Conservation (phyloP, 2,113 vertebrate genomes). For the Entelurus aequoreus region DNA sequence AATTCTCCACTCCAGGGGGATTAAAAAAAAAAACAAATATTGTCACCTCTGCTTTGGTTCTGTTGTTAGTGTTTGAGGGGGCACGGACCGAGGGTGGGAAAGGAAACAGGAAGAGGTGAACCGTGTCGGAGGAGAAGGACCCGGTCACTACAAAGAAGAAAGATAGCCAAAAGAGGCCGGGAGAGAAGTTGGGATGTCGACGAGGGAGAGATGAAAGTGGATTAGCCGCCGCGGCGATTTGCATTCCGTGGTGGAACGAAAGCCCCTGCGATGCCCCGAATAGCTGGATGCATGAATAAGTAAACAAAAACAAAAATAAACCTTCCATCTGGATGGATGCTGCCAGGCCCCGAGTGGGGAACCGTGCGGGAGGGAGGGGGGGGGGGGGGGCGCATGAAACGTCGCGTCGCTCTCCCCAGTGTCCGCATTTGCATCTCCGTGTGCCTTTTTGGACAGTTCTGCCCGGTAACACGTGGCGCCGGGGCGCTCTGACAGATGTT, state of each 20-base stretch:
- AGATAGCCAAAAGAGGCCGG: slow-evolving; percentile 32
- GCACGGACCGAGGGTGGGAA: slow-evolving; percentile 46
- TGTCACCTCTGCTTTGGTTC: slow-evolving; percentile 25
- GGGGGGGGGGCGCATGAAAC: slow-evolving; percentile 24
- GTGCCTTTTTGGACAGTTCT: slow-evolving; percentile 45
- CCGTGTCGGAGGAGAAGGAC: slow-evolving; percentile 20
- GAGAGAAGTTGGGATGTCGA: slow-evolving; percentile 50
- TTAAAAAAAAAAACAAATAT: slow-evolving; percentile 12
- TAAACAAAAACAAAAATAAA: slow-evolving; percentile 76
- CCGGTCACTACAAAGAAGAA: slow-evolving; percentile 34
- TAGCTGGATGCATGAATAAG: slow-evolving; percentile 73
- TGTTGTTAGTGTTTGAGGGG: slow-evolving; percentile 44
- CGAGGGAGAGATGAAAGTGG: slow-evolving; percentile 66
- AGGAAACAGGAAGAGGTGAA: slow-evolving; percentile 23
- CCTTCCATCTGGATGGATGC: slow-evolving; percentile 75
- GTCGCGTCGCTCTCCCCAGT: slow-evolving; percentile 29
- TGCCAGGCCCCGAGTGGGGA: slow-evolving; percentile 61
- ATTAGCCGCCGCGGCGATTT: slow-evolving; percentile 68
- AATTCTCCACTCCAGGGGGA: slow-evolving; percentile 42
- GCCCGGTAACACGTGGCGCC: slow-evolving; percentile 50
- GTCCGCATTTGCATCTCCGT: slow-evolving; percentile 42
- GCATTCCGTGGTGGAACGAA: slow-evolving; percentile 64
- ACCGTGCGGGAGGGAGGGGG: no score
- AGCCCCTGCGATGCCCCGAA: slow-evolving; percentile 63
- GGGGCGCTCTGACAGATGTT: slow-evolving; percentile 57